Conservation (phyloP, 2,113 vertebrate genomes). For the Condylura cristata region DNA sequence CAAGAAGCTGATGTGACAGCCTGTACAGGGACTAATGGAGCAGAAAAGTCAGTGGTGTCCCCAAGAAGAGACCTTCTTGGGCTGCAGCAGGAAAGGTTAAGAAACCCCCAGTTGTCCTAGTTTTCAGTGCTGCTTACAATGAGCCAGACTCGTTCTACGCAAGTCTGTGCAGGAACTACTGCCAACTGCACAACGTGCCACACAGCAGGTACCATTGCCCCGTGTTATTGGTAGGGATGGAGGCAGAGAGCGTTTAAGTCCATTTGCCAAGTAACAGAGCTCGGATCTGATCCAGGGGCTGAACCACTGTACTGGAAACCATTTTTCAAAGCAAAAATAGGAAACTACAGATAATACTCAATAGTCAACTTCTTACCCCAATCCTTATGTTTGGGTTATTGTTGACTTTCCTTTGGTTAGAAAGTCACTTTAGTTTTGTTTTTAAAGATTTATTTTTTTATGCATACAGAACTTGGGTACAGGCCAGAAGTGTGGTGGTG, state of each 20-base stretch:
- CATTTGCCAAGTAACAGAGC: not conserved
- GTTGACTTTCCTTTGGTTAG: not conserved
- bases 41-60: conserved; percentile 7
- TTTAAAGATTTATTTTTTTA: too few relatives aligned
- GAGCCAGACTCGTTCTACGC: not conserved
- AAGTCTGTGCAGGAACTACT: not conserved
- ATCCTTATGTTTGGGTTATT: not conserved
- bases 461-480: too few relatives aligned
- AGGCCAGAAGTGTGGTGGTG: too few relatives aligned
- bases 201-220: not conserved
- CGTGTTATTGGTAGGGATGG: not conserved
- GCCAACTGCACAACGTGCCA: not conserved
- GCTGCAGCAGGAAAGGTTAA: not conserved
- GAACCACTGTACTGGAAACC: not conserved
- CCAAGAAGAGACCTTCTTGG: not conserved
- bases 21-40: not conserved
- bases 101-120: not conserved
- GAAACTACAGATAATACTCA: not conserved
- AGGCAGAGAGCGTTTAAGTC: not conserved
- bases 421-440: conserved; percentile 22
- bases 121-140: not conserved
- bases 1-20: not conserved
- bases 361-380: not conserved
- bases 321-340: not conserved
- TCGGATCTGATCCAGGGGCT: not conserved